Evolutionary conservation across 2,888 invertebrate species (phyloP).

Genomic region (Polydrusus tereticollis): DNA sequence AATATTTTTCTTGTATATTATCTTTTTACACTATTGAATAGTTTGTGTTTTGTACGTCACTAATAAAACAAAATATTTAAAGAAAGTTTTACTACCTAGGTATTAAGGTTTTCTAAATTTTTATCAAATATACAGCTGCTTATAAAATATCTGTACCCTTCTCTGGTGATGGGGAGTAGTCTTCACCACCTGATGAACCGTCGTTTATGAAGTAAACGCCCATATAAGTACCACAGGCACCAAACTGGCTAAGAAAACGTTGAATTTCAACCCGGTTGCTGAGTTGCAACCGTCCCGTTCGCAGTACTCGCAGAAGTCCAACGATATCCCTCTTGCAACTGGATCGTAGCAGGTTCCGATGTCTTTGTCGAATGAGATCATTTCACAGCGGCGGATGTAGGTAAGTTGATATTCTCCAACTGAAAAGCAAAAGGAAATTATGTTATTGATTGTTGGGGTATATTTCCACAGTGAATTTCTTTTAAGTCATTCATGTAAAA

Average conservation of each 20-base stretch:
- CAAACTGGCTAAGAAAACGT: conserved; percentile 62
- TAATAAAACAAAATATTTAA: too few species aligned
- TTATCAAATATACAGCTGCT: too few species aligned
- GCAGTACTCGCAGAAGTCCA: conserved; percentile 77
- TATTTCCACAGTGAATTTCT: too few species aligned
- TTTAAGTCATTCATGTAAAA: too few species aligned
- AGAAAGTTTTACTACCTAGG: too few species aligned
- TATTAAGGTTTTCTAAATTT: too few species aligned
- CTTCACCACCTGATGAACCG: background rate
- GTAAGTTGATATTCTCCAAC: conserved; percentile 46
- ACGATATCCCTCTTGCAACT: conserved; percentile 69
- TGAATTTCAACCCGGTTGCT: conserved; percentile 68
- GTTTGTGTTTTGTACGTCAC: too few species aligned
- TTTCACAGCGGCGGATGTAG: conserved; percentile 72
- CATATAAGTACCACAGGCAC: conserved; percentile 39
- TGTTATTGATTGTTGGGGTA: too few species aligned
- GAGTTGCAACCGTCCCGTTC: conserved; percentile 78
- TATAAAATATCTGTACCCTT: too few species aligned
- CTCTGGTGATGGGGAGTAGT: too few species aligned
- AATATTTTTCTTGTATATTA: too few species aligned
- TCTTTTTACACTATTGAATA: too few species aligned
- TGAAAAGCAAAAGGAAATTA: conserved; percentile 34
- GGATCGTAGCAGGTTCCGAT: conserved; percentile 69
- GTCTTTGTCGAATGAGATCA: conserved; percentile 71
- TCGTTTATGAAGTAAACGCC: conserved; percentile 29